Evolutionary conservation across 1,140 invertebrate genomes (phyloP), one percentile per base, ranked within the genome.

Genomic region (Ceratoteleas bidentatus): DNA sequence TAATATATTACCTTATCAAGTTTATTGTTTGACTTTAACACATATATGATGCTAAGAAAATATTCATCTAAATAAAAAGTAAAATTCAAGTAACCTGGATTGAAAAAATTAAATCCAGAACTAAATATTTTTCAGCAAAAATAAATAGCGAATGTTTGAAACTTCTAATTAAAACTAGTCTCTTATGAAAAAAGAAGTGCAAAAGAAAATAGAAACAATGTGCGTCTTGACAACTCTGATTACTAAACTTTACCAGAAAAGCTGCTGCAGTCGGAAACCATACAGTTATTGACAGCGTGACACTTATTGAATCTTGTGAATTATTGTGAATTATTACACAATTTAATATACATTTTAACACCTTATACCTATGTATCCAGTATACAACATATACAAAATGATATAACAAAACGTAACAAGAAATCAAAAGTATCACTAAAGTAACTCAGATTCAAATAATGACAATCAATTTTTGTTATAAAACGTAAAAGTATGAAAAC

Each of bases 281-380:
- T 83, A 83, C 81, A 83, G 75, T 83, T 83, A 83, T 83, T 83
- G 75, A 82, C 80, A 76, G 15, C n/a, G 68, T 82, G 79, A 81
- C 64, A 81, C 79, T 77, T 77, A 45, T 74, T 64, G 57, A 70
- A 15, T 54, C 54, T 76, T 68, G n/a, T 13, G 24, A 53, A n/a
- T n/a, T n/a, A 1, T 50, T 50, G 13, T 60, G 16, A 65, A 52
- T 57, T 52, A 66, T 57, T 64, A 45, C 7, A 45, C 15, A 33
- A 49, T 57, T 11, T 57, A 32, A 38, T 56, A 6, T 10, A 74
- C n/a, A 24, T 36, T 49, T 0, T 33, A 43, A 64, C 11, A 56
- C 53, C 33, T 38, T 38, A 60, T 43, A 68, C 16, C 6, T 57
- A 57, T 50, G 57, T 32, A 52, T n/a, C 32, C 43, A n/a, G 54